Base-by-base conservation (phyloP, 1,140 invertebrate genomes). In the Rhopalosiphum maidis region DNA sequence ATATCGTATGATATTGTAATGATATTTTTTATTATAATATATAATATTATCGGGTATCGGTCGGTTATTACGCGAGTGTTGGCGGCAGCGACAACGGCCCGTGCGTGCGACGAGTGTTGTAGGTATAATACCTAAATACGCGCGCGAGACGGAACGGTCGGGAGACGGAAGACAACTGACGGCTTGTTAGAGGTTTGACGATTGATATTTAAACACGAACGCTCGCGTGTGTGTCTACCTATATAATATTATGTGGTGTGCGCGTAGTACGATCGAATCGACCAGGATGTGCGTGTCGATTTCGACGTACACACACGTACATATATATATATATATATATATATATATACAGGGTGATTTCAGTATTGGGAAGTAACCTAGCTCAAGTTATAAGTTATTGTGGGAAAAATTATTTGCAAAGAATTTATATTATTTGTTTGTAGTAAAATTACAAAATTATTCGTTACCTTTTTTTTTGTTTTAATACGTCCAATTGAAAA, bases 131-230 rank as follows among this genome's bases (percentile, higher is more conserved):
- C 15, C 48, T 51, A 68, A 3, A 30, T 22, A 37, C 77, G 77
- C 77, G 77, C 77, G 35, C 77, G 77, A 37, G 77, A 83, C 77
- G 77, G 77, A 83, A 46, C 85, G 85, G 77, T 83, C 41, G 41
- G 23, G 23, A 86, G 85, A 86, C 85, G 41, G 41, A 86, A 41
- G 85, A 86, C 41, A 25, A 85, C 83, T 85, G 41, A 37, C 83
- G 83, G 41, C 83, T n/a, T 11, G 60, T 77, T 77, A 83, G 77
- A 83, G 41, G 85, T 46, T 18, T 86, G 18, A 86, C 85, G 41
- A 85, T 41, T 41, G 23, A 25, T 85, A 41, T 85, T 22, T 37
- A 83, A 37, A 83, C 35, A 35, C n/a, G 77, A 35, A 37, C 35
- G 35, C 35, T 83, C 35, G 77, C 22, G 41, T 23, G 83, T 30